Evolutionary conservation across 2,797 vertebrate genomes (phyloP).

Genomic region (Onychomys torridus): DNA sequence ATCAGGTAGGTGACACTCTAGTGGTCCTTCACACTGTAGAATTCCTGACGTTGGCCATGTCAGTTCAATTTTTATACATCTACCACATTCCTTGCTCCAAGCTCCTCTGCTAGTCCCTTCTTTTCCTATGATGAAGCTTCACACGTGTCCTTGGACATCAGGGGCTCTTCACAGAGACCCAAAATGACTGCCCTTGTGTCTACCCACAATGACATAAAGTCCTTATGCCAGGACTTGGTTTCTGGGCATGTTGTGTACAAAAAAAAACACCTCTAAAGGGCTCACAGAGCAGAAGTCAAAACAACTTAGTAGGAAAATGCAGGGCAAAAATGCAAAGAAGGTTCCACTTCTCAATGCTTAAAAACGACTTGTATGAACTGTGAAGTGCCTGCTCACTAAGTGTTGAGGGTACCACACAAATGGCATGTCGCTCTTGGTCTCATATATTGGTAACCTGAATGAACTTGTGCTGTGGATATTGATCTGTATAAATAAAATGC

Average conservation of each 20-base stretch:
- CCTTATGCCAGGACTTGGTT: neutral
- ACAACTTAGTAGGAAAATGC: slow-evolving; percentile 5
- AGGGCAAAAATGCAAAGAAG: neutral
- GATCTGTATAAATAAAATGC: too few species aligned
- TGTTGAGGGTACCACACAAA: fast-evolving
- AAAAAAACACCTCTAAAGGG: neutral
- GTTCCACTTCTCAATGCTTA: neutral
- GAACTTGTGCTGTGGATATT: too few species aligned
- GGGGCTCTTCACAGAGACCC: neutral
- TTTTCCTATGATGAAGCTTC: neutral
- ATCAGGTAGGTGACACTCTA: neutral
- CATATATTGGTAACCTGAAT: neutral
- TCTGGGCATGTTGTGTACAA: neutral
- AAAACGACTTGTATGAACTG: neutral
- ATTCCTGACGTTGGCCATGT: neutral
- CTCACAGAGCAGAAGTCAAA: neutral
- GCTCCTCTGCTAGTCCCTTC: neutral
- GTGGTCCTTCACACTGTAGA: neutral
- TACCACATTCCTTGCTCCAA: neutral
- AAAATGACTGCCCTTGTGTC: neutral
- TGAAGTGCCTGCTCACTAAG: neutral
- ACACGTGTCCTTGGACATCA: neutral
- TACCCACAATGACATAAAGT: neutral
- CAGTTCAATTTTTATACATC: neutral
- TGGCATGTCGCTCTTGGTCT: neutral